Evolutionary conservation across 1,140 invertebrate species (phyloP), one percentile per base, ranked within the genome.

Genomic region (Callitettix versicolor): DNA sequence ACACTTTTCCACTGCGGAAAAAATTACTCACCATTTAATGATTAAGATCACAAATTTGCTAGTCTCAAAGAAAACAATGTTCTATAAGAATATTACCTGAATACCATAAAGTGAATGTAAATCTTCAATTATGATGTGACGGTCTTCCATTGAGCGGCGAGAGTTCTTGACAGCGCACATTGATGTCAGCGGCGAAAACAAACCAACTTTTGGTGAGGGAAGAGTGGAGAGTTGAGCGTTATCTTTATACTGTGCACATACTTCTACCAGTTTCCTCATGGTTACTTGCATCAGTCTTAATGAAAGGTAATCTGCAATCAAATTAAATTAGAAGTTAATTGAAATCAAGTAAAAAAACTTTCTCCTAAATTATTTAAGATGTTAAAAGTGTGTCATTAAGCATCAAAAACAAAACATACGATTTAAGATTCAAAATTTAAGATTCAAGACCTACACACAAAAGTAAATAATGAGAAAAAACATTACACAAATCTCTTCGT

Each of bases 71-170:
- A n/a, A n/a, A n/a, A n/a, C n/a, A n/a, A n/a, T n/a, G n/a, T n/a
- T n/a, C n/a, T n/a, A n/a, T n/a, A n/a, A 9, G 26, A 30, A 30
- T 9, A 4, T 63, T 66, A 81, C 79, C 69, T 79, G 69, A 56
- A 84, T 77, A 65, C 77, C 79, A 69, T 85, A 86, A 57, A 84
- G 72, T 38, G 77, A 74, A 64, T 84, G 79, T 58, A 86, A 72
- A 64, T 85, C 79, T 48, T 82, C 77, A 34, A 93, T 75, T 52
- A 89, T 76, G 11, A 89, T 78, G 65, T 89, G 86, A 50, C 84
- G 70, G 67, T 95, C 91, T 74, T 95, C 91, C 88, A 94, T 91
- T 64, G 78, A 81, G 58, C 88, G 75, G 51, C 90, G 73, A 24
- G 71, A 76, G 71, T 94, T 93, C 70, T 84, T 60, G 33, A 63